Evolutionary conservation across 2,797 vertebrate genomes (phyloP), one percentile per base, ranked within the genome.

Genomic region (Numenius phaeopus): DNA sequence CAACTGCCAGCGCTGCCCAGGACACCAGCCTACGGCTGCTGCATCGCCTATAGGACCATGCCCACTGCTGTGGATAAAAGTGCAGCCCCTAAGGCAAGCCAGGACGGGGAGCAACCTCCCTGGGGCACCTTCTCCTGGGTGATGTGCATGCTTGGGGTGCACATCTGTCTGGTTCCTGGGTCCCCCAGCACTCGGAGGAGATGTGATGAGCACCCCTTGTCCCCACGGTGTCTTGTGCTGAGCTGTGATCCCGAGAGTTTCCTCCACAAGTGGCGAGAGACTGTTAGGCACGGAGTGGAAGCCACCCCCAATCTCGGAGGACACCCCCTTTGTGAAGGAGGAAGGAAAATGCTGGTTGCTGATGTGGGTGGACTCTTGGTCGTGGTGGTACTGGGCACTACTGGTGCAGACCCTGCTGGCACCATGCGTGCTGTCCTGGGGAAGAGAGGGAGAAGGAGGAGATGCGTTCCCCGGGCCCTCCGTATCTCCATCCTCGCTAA

Each of bases 371-470:
- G 14, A 15, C 22, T 32, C 22, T 55, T 52, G 49, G 12, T 66
- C 21, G 27, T 52, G 6, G 5, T 64, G 47, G 16, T n/a, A 30
- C 21, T 23, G 76, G 54, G 59, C 9, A 1, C 49, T 42, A 58
- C 50, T 22, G 46, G 24, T 34, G 32, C 34, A 19, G 37, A 14
- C 29, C 16, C 34, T 71, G 10, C 37, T 19, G 8, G 50, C 44
- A 12, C 50, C 0, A 0, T 12, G 29, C 10, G 1, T 32, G 9
- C 10, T 64, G 9, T 24, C 42, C 9, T 27, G n/a, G 29, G 66
- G 18, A 50, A 26, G 34, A 72, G 9, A 17, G 26, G 26, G 58
- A 9, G 21, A 24, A 24, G 49, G 27, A 7, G 44, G 14, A 10
- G 12, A 13, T 1, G 17, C 7, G 0, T n/a, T 79, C 10, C 58